Evolutionary conservation across 2,113 vertebrate species (phyloP).

Genomic region (Prunella himalayana): DNA sequence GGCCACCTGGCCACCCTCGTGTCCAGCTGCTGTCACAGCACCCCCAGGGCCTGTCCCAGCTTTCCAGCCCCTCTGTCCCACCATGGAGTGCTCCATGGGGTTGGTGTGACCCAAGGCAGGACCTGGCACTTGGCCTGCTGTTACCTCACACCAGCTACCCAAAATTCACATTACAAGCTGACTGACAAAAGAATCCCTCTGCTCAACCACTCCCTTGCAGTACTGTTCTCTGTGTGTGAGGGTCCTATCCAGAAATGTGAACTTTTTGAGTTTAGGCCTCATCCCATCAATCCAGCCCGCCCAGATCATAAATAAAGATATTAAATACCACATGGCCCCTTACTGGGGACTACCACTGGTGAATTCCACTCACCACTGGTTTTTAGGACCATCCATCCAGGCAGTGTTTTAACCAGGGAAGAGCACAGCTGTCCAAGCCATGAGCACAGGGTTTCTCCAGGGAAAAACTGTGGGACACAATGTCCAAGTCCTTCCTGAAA

Average conservation of each 20-base stretch:
- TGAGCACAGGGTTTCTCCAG: rapidly evolving
- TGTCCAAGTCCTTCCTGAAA: neutral
- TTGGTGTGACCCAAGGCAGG: neutral
- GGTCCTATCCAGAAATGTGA: neutral
- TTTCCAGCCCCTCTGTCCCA: neutral
- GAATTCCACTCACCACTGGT: neutral
- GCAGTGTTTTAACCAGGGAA: neutral
- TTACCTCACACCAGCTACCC: neutral
- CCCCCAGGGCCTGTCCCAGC: neutral
- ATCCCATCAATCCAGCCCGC: too few relatives aligned
- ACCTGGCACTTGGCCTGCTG: too few relatives aligned
- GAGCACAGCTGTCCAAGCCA: neutral
- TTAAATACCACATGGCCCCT: neutral
- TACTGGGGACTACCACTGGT: neutral
- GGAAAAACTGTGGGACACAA: neutral
- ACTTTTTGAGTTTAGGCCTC: neutral
- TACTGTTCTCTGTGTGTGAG: neutral
- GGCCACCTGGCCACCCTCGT: too few relatives aligned
- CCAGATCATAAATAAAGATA: neutral
- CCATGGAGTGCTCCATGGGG: rapidly evolving
- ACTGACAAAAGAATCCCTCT: neutral
- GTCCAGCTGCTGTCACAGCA: neutral
- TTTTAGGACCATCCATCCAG: neutral
- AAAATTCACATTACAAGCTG: neutral
- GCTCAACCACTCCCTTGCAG: rapidly evolving